Base-by-base conservation (phyloP, 2,888 invertebrate genomes). In the Torymus tubicola region DNA sequence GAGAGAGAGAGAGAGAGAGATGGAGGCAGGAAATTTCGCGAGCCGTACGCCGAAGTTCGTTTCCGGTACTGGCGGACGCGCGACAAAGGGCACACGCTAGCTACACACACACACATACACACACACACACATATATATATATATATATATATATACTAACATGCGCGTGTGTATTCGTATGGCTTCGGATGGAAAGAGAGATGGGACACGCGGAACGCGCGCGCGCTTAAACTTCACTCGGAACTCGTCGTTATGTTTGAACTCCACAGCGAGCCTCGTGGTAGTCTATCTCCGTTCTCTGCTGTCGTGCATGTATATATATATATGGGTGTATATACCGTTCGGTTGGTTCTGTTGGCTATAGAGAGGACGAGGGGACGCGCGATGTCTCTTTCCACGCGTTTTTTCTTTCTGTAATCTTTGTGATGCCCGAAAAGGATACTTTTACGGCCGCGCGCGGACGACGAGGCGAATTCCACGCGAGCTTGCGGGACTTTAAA, bases 41-140 rank as follows among this genome's bases (percentile, higher is more conserved):
- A 83, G 84, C 68, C 53, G 70, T 60, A 53, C 58, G 60, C 65
- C 72, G 58, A 82, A 82, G 82, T 82, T 80, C 74, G 82, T 80
- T 82, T 82, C 82, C 78, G 80, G 80, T 24, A 52, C 24, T 24
- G 24, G 24, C 64, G 68, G 71, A 67, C 76, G 71, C 24, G 57
- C 61, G 73, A 81, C 81, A 78, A 81, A 81, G 81, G 65, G 53
- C 70, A 71, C 13, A 69, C 13, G 55, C 16, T 24, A 18, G 71
- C 58, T 55, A 57, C 12, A 50, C 4, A 53, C 42, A 61, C 2
- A 63, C 0, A 21, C 14, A 42, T 57, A 24, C n/a, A 2, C 10
- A 16, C 2, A 18, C 4, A 10, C 52, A n/a, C n/a, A n/a, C n/a
- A n/a, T n/a, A n/a, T n/a, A n/a, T n/a, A n/a, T n/a, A n/a, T n/a